A percentile compares a stretch with the other conserved stretches of the same genome.
phyloP scores from a whole-genome alignment of 2,113 vertebrate species.

The Antechinus stuartii region DNA sequence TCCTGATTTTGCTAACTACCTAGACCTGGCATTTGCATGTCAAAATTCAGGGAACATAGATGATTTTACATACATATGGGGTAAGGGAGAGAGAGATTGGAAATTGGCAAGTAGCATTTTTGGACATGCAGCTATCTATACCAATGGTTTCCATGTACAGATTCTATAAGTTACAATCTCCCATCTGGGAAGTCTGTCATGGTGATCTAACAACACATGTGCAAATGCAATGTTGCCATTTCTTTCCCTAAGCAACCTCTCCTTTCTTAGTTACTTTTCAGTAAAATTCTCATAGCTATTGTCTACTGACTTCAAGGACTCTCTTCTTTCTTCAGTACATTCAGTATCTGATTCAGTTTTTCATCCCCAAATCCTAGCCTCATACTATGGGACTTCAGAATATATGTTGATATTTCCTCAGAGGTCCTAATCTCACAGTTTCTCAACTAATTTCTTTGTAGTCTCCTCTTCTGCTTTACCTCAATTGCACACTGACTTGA shows the following conservation, averaged over 20 bases:
- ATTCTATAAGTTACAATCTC: background rate
- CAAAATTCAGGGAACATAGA: background rate
- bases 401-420: background rate
- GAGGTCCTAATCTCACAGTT: background rate
- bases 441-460: background rate
- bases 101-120: background rate
- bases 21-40: background rate
- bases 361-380: background rate
- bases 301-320: background rate
- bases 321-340: background rate
- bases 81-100: background rate
- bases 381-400: background rate
- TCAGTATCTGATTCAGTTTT: background rate
- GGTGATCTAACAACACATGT: background rate
- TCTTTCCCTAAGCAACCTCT: background rate
- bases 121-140: background rate
- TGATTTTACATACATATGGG: background rate
- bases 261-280: background rate
- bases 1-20: background rate
- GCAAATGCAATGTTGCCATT: background rate
- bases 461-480: background rate
- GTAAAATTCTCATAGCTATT: background rate
- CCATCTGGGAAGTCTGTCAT: background rate
- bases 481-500: background rate
- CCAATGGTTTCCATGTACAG: background rate